Evolutionary conservation across 2,113 vertebrate genomes (phyloP), one percentile per base, ranked within the genome.

Genomic region (Willisornis vidua): DNA sequence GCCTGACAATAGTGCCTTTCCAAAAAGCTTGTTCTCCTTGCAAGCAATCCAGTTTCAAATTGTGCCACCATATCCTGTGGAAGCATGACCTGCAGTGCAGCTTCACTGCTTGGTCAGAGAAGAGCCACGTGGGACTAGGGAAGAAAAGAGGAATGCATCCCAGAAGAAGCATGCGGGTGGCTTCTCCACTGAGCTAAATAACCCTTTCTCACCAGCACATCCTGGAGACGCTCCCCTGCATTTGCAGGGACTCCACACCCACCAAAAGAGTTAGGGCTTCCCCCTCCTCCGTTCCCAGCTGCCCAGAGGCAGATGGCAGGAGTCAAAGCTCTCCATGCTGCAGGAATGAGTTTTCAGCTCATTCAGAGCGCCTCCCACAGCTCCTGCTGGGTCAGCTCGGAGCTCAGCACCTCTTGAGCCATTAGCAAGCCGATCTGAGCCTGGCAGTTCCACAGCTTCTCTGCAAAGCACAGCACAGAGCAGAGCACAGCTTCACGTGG

Each of bases 271-370:
- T 51, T 33, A 26, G 72, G 87, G 78, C 48, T 93, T 94, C 65
- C 72, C 89, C 68, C 72, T 94, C 80, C 93, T 94, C 80, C 5
- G 2, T 49, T 88, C 71, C 85, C 90, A 95, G 92, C 49, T 85
- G 89, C 87, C 89, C 91, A 88, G 75, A 91, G 68, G 91, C 89
- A 94, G 94, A 89, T 77, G 90, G 90, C 85, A 93, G 52, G 55
- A 93, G 67, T 77, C 48, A 73, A 94, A 86, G 43, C 79, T 72
- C 80, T 57, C 79, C 0, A 0, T 90, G 86, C 75, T 57, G 65
- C 75, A 68, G 80, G 77, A 76, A 82, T 76, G 85, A 82, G 77
- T 68, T 81, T 71, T 23, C 75, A 92, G 83, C 75, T 94, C 75
- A 52, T 85, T 89, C 82, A 37, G 73, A 63, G 83, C 43, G 52